Conservation (phyloP, 2,797 vertebrate species). For the Iguana delicatissima region DNA sequence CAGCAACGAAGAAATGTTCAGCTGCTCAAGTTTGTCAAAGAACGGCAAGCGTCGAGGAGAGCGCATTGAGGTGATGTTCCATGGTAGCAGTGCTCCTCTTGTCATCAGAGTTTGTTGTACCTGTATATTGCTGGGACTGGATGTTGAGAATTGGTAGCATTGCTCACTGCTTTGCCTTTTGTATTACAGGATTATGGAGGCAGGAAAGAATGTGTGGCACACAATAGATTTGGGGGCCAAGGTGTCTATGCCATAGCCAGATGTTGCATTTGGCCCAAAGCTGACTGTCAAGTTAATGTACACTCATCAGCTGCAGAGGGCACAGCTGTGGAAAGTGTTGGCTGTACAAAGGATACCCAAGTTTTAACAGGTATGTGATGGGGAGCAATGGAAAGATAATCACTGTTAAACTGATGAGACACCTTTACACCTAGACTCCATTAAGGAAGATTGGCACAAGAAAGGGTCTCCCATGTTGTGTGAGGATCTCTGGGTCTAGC, state of each 20-base stretch:
- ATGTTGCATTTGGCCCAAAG: conserved; percentile 83
- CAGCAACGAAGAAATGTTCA: conserved; percentile 85
- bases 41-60: conserved; percentile 80
- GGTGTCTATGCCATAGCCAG: conserved; percentile 86
- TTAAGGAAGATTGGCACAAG: background rate
- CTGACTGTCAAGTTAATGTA: conserved; percentile 75
- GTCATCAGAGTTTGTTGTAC: background rate
- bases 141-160: background rate
- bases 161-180: background rate
- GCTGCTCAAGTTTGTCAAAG: conserved; percentile 86
- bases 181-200: conserved; percentile 74
- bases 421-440: background rate
- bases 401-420: background rate
- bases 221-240: conserved; percentile 71
- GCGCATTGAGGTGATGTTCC: conserved; percentile 79
- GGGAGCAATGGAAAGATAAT: background rate
- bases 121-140: background rate
- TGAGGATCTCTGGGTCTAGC: background rate
- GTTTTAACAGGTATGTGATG: conserved; percentile 83
- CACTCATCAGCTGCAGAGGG: background rate
- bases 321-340: conserved; percentile 57
- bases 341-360: conserved; percentile 74
- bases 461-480: background rate
- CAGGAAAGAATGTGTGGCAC: conserved; percentile 83
- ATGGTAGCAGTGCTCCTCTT: background rate